Base-by-base conservation (phyloP, 2,888 invertebrate species). In the Creontiades dilutus region DNA sequence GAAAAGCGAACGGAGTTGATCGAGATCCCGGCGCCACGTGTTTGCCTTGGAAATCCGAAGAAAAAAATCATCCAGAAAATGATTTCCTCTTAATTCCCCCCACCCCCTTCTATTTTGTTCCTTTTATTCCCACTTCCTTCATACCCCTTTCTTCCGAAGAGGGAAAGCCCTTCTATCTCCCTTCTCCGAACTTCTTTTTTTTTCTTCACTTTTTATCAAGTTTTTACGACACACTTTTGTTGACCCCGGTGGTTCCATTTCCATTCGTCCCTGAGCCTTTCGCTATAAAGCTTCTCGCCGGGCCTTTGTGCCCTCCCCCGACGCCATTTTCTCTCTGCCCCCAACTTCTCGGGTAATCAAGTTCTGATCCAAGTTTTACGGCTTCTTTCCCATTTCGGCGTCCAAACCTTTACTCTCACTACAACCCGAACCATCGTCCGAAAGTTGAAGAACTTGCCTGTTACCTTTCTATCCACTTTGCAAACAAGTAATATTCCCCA, bases 181-280 rank as follows among this genome's bases (percentile, higher is more conserved):
- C 78, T 13, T 19, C 0, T 46, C 14, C 75, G 75, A 75, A 5
- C n/a, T 75, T 75, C 46, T 78, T n/a, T 75, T 75, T 75, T 78
- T 78, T n/a, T 37, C 19, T 37, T 46, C 16, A 13, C 16, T 47
- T 19, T 37, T 46, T 37, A 28, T 28, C 57, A 85, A 85, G 14
- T 55, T 85, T 85, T 85, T 85, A 85, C 85, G 85, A 61, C 37
- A 61, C 85, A 28, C 85, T 61, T 61, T 85, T 85, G 85, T 85
- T 85, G 85, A 61, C 57, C 85, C 28, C n/a, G n/a, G n/a, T n/a
- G n/a, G n/a, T n/a, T n/a, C n/a, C n/a, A n/a, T n/a, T n/a, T n/a
- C n/a, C n/a, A n/a, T n/a, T n/a, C n/a, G n/a, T n/a, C n/a, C 13
- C 57, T 14, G 1, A 2, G 52, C 0, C 11, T 12, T 85, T 48